Evolutionary conservation across 2,113 vertebrate species (phyloP).

Genomic region (Salvelinus alpinus): DNA sequence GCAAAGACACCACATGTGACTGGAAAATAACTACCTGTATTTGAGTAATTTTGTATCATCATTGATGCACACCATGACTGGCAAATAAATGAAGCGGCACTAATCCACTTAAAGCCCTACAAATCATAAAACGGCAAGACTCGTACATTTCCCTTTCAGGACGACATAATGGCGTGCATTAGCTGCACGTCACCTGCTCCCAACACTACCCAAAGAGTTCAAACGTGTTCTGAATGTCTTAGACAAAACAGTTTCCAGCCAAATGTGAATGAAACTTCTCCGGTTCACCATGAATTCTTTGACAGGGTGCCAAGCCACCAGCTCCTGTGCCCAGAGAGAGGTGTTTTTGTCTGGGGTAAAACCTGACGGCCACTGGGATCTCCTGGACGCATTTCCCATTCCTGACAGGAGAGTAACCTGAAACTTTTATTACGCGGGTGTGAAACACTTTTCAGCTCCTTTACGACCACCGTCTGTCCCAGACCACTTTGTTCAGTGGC

Average conservation of each 20-base stretch:
- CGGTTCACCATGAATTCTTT: slow-evolving; percentile 59
- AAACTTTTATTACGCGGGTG: slow-evolving; percentile 72
- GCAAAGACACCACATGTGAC: background rate
- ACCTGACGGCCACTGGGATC: slow-evolving; percentile 52
- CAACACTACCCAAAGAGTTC: slow-evolving; percentile 71
- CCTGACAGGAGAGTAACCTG: slow-evolving; percentile 65
- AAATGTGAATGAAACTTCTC: slow-evolving; percentile 60
- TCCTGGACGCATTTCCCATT: slow-evolving; percentile 43
- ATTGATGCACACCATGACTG: slow-evolving; percentile 42
- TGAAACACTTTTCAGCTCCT: slow-evolving; percentile 69
- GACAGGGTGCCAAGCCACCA: slow-evolving; percentile 66
- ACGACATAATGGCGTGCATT: slow-evolving; percentile 27
- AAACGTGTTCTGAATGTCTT: slow-evolving; percentile 61
- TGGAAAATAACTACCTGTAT: background rate
- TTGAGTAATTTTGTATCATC: background rate
- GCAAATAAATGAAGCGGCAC: slow-evolving; percentile 29
- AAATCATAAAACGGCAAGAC: background rate
- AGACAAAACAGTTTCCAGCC: slow-evolving; percentile 73
- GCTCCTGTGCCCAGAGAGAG: slow-evolving; percentile 67
- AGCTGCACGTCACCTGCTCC: slow-evolving; percentile 50
- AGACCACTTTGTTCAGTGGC: slow-evolving; percentile 52
- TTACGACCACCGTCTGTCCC: slow-evolving; percentile 62
- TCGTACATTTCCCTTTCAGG: slow-evolving; percentile 37
- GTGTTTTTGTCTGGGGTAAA: slow-evolving; percentile 76
- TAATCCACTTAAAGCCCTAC: slow-evolving; percentile 50